Percentiles rank a stretch among this genome's conserved stretches.
Conservation (phyloP, 2,797 vertebrate genomes). For the Cryptoprocta ferox region DNA sequence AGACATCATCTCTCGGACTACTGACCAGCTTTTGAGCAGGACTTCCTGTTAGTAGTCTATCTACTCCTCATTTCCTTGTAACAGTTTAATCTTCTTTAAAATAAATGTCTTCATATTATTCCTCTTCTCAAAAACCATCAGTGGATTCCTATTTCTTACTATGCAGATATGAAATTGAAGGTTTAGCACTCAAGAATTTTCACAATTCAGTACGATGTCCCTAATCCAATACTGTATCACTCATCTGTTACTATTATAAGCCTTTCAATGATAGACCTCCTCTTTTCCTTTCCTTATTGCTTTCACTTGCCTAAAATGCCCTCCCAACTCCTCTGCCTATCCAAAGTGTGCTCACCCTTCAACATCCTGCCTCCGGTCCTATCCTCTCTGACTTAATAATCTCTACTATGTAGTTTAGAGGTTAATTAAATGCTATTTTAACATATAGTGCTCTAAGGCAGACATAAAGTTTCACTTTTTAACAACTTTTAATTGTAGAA, state of each 20-base stretch:
- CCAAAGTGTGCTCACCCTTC: not conserved
- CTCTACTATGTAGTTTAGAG: not conserved
- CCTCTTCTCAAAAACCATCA: not conserved
- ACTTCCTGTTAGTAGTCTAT: not conserved
- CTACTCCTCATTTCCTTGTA: not conserved
- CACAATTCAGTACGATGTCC: not conserved
- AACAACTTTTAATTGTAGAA: conserved; percentile 14
- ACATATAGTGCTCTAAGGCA: not conserved
- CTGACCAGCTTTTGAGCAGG: not conserved
- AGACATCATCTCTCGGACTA: not conserved
- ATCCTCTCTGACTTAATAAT: not conserved
- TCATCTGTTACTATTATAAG: not conserved
- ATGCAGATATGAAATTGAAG: not conserved
- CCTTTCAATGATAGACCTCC: not conserved
- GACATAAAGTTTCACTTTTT: conserved; percentile 26
- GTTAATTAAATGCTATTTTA: not conserved
- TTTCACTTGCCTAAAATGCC: not conserved
- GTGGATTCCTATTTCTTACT: not conserved
- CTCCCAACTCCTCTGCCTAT: not conserved
- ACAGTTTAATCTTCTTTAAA: conserved; percentile 6
- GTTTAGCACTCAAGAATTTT: not conserved
- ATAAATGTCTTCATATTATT: not conserved
- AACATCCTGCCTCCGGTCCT: not conserved
- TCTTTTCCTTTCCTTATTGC: not conserved
- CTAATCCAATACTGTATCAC: not conserved